Conservation (phyloP, 1,140 invertebrate genomes). For the Drosophila micromelanica region DNA sequence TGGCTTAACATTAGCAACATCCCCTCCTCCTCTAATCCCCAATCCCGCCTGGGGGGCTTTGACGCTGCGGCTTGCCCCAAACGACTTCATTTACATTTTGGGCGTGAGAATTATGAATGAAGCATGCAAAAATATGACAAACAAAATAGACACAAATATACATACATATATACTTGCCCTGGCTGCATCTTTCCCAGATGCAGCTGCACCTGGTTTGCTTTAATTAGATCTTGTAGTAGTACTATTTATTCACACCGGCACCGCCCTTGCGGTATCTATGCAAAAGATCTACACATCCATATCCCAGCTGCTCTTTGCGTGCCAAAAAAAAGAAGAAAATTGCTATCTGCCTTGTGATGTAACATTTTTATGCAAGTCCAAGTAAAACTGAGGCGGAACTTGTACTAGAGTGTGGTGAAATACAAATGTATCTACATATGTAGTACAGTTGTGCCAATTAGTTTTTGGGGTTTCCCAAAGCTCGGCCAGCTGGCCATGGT, state of each 20-base stretch:
- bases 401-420: slow-evolving; percentile 16
- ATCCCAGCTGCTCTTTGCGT: slow-evolving; percentile 54
- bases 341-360: slow-evolving; percentile 36
- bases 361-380: slow-evolving; percentile 49
- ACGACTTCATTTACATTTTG: slow-evolving; percentile 76
- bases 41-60: not conserved
- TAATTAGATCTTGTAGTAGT: slow-evolving; percentile 62
- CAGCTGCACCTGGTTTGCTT: slow-evolving; percentile 40
- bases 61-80: slow-evolving; percentile 21
- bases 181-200: slow-evolving; percentile 48
- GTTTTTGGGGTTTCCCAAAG: slow-evolving; percentile 3
- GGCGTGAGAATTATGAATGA: slow-evolving; percentile 70
- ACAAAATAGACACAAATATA: slow-evolving; percentile 27
- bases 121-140: slow-evolving; percentile 45
- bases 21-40: slow-evolving; percentile 3
- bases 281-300: slow-evolving; percentile 42
- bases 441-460: slow-evolving; percentile 47
- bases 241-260: slow-evolving; percentile 33
- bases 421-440: not conserved
- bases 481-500: slow-evolving; percentile 56
- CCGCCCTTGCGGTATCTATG: slow-evolving; percentile 57
- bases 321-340: slow-evolving; percentile 35
- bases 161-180: slow-evolving; percentile 14
- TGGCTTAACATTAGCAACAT: slow-evolving; percentile 62
- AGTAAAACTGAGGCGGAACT: slow-evolving; percentile 52